Evolutionary conservation across 2,797 vertebrate genomes (phyloP).

Genomic region (Protosalanx chinensis): DNA sequence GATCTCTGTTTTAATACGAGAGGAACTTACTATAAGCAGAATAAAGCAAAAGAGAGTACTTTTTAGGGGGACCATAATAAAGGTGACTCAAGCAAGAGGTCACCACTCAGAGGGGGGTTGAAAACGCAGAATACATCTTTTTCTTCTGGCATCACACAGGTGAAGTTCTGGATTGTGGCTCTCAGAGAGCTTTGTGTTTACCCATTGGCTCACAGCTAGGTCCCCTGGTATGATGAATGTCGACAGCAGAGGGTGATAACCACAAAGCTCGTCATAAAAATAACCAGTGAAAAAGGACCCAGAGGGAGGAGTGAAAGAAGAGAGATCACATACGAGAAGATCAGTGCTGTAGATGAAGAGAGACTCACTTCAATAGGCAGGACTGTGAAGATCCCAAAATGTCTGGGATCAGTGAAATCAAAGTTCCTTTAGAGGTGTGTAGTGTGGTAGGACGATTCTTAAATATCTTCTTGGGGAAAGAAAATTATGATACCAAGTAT

Average conservation of each 20-base stretch:
- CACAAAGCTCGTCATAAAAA: neutral
- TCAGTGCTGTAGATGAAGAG: neutral
- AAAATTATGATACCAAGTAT: neutral
- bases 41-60: neutral
- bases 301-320: neutral
- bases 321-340: neutral
- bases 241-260: neutral
- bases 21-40: slow-evolving; percentile 5
- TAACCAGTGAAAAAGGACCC: neutral
- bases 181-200: neutral
- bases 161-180: neutral
- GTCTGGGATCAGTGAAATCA: neutral
- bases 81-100: neutral
- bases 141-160: too few relatives aligned
- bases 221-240: neutral
- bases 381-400: neutral
- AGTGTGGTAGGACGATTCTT: too few relatives aligned
- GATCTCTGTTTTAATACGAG: slow-evolving; percentile 28
- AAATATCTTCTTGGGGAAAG: neutral
- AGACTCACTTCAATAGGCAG: slow-evolving; percentile 1
- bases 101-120: too few relatives aligned
- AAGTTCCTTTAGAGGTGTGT: slow-evolving; percentile 2
- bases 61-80: neutral
- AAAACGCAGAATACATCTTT: too few relatives aligned
- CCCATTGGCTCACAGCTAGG: neutral